Base-by-base conservation (phyloP, 2,797 vertebrate species). In the Lateolabrax maculatus region DNA sequence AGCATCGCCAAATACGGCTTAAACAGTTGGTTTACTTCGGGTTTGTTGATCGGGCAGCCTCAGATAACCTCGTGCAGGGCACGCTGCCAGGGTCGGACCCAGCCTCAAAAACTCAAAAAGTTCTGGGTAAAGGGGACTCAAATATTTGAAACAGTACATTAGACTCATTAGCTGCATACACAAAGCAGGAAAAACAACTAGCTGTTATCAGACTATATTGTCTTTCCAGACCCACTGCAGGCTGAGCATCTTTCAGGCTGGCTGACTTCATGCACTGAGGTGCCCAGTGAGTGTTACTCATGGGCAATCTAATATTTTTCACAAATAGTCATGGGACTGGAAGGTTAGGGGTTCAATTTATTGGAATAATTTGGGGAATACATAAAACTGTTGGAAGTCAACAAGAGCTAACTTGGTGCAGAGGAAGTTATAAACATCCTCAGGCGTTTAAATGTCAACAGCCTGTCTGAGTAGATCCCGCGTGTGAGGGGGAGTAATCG, bases 221-320 rank as follows among this genome's bases (percentile, higher is more conserved):
- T 71, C 21, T 39, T 57, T 39, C n/a, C 29, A n/a, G 18, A 34
- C 13, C 1, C 7, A 2, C 52, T 60, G 58, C 53, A 58, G n/a
- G 10, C 27, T 60, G 29, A 52, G 58, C 41, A 48, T 63, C 48
- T 72, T 44, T 73, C 39, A 48, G 51, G 44, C 36, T n/a, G 52
- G 29, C 34, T 56, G 18, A n/a, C 70, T 73, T 51, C 31, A 18
- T 31, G 55, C 56, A 34, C 11, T 46, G 43, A 64, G 49, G 67
- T 71, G 62, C 60, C 51, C 71, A 61, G 53, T 31, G 51, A 74
- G 75, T 70, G 37, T 57, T 63, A 77, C 53, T 79, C 65, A 34
- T 41, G 49, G 53, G 49, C 60, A 67, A 58, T 56, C 12, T 15
- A 41, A 3, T 68, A 41, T 74, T 79, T n/a, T 75, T 44, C n/a